A percentile compares a stretch with the other conserved stretches of the same genome.
phyloP scores from a whole-genome alignment of 2,888 invertebrate species.

The Folsomia manolachei region DNA sequence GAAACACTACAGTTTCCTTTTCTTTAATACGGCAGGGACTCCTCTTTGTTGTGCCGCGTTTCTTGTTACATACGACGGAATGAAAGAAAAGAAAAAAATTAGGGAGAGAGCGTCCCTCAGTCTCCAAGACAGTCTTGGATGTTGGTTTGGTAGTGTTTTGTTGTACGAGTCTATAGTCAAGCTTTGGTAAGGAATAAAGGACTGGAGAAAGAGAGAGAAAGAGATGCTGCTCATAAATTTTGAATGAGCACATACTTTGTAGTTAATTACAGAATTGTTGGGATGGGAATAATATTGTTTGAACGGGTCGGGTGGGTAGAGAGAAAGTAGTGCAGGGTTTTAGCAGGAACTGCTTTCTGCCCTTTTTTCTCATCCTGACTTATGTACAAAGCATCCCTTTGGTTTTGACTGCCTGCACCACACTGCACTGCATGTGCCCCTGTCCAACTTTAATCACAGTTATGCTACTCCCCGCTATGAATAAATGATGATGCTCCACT shows the following conservation, averaged over 20 bases:
- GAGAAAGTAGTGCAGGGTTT: slow-evolving; percentile 16
- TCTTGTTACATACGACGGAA: too few species aligned
- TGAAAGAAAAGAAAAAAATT: not conserved
- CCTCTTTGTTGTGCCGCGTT: too few species aligned
- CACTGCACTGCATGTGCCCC: slow-evolving; percentile 43
- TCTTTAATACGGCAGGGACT: too few species aligned
- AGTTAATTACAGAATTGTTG: slow-evolving; percentile 51
- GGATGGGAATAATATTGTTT: slow-evolving; percentile 49
- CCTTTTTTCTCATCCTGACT: slow-evolving; percentile 6
- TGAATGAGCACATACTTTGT: slow-evolving; percentile 51
- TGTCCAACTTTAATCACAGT: slow-evolving; percentile 52
- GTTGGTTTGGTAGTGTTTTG: too few species aligned
- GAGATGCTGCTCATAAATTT: slow-evolving; percentile 46
- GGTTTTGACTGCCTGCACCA: not conserved
- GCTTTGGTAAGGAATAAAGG: slow-evolving; percentile 15
- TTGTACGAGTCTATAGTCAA: not conserved
- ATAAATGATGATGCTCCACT: slow-evolving; percentile 52
- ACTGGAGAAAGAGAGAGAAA: slow-evolving; percentile 30
- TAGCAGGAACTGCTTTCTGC: too few species aligned
- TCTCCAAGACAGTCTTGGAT: not conserved
- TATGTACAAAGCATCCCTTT: not conserved
- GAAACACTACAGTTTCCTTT: too few species aligned
- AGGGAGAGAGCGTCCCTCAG: too few species aligned
- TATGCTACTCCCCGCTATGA: slow-evolving; percentile 51
- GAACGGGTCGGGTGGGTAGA: slow-evolving; percentile 5